Base-by-base conservation (phyloP, 2,888 invertebrate genomes). In the Oithona nana region DNA sequence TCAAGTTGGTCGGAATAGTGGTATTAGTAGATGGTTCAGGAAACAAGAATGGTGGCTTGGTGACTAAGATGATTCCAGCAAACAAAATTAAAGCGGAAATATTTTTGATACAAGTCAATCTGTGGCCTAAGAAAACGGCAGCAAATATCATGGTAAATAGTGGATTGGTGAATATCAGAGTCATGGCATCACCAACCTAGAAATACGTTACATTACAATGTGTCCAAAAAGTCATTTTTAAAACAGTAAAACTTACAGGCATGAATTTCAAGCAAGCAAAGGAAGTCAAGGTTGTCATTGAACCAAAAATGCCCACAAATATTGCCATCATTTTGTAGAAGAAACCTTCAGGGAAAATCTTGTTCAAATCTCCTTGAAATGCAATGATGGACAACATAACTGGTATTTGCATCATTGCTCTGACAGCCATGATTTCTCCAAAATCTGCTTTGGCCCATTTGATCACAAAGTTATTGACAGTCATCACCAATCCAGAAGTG, bases 131-230 rank as follows among this genome's bases (percentile, higher is more conserved):
- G 24, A 54, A 54, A 3, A 54, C 2, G 54, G 54, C 54, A 3
- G 54, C 54, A 22, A 54, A 54, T 2, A 54, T 54, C 54, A 54
- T 54, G 3, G 54, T 54, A 26, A 54, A 54, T 3, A 54, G 26
- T 24, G 54, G 54, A 24, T 54, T 54, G 26, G 54, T 54, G 26
- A 54, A 54, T 4, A 54, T 54, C 54, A 54, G 26, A 13, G 54
- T 54, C 54, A 54, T 54, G 26, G 54, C 54, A 54, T 54, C 54
- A 16, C 54, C 54, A 22, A 54, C 54, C 54, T 54, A 26, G 11
- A 54, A 24, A 22, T 39, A 39, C 39, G 16, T 39, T 11, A 16
- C 16, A 39, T 16, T 51, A 6, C 20, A 51, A 51, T 8, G 24
- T 8, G 8, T 51, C 20, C 8, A 51, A 51, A 51, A 51, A 6